Conservation (phyloP, 2,797 vertebrate genomes). For the Rhabdomys pumilio region DNA sequence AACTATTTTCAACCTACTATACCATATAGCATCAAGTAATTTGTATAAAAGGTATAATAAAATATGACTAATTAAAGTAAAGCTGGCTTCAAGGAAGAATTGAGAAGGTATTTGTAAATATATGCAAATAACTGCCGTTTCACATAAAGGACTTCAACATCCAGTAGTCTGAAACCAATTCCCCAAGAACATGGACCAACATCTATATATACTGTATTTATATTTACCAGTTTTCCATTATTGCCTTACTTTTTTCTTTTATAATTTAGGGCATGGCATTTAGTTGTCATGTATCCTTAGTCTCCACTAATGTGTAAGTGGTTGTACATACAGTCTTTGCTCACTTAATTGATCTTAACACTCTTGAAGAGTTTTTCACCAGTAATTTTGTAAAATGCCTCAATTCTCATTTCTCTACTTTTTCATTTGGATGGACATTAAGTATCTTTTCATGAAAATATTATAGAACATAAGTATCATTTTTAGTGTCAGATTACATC, state of each 20-base stretch:
- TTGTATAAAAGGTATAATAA: not conserved
- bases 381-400: not conserved
- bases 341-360: not conserved
- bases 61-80: not conserved
- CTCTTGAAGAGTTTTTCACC: not conserved
- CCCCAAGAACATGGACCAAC: not conserved
- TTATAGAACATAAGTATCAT: not conserved
- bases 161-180: not conserved
- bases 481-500: not conserved
- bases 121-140: not conserved
- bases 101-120: not conserved
- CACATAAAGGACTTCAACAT: not conserved
- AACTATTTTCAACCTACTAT: not conserved
- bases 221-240: slow-evolving; percentile 10
- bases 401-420: slow-evolving; percentile 23
- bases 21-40: not conserved
- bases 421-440: not conserved
- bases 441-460: not conserved
- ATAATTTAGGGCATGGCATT: not conserved
- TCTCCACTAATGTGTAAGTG: not conserved
- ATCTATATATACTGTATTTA: not conserved
- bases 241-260: not conserved
- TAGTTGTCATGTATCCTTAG: not conserved
- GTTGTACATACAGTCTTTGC: not conserved
- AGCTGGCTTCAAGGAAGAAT: not conserved